phyloP scores from a whole-genome alignment of 2,888 invertebrate species.

The Drosophila macrospina region DNA sequence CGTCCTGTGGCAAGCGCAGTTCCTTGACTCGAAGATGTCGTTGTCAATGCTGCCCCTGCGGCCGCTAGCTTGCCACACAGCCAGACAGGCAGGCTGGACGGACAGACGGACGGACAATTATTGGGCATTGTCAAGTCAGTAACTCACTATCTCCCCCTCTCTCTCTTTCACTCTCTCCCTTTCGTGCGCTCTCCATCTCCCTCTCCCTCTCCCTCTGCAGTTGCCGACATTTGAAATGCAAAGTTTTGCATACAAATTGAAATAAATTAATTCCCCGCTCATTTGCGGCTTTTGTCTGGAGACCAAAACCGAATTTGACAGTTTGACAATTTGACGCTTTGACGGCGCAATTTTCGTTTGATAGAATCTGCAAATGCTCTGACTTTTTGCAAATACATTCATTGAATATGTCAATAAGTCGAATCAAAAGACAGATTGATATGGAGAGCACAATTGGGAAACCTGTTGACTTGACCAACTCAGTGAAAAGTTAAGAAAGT shows the following conservation, averaged over 20 bases:
- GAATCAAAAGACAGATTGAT: too few relatives aligned
- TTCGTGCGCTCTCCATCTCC: not conserved
- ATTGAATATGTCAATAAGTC: constrained; percentile 21
- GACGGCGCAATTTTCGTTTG: constrained; percentile 20
- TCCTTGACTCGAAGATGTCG: constrained; percentile 38
- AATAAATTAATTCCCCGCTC: constrained; percentile 62
- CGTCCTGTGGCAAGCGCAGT: constrained; percentile 25
- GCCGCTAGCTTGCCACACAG: constrained; percentile 14
- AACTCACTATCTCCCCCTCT: constrained; percentile 6
- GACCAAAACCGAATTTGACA: constrained; percentile 38
- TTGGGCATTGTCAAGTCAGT: constrained; percentile 43
- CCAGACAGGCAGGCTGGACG: not conserved
- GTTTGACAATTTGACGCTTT: constrained; percentile 50
- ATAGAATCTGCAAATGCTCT: constrained; percentile 5
- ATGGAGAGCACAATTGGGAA: too few relatives aligned
- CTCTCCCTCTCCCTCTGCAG: constrained; percentile 10
- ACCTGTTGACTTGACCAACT: too few relatives aligned
- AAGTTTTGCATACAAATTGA: constrained; percentile 64
- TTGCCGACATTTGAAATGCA: constrained; percentile 54
- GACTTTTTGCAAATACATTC: not conserved
- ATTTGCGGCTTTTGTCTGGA: constrained; percentile 37
- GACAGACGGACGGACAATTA: constrained; percentile 4
- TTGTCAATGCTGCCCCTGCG: constrained; percentile 53
- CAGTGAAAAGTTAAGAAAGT: too few relatives aligned
- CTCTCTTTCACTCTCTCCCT: not conserved